Evolutionary conservation across 2,888 invertebrate species (phyloP), one percentile per base, ranked within the genome.

Genomic region (Gymnocheta viridis): DNA sequence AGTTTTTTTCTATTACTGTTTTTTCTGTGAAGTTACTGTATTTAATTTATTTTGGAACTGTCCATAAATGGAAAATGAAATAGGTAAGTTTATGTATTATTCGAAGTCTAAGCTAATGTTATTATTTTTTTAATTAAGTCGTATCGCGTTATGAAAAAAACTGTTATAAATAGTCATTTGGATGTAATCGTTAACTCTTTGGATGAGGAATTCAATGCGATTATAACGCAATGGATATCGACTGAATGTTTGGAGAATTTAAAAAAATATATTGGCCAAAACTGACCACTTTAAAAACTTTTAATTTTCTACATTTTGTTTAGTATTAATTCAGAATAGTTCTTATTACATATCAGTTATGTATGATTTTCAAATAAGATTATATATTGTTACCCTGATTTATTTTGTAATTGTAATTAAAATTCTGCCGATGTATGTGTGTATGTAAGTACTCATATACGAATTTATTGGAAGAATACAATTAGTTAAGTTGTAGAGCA

Each of bases 1-100:
- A n/a, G n/a, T n/a, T n/a, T n/a, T n/a, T n/a, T n/a, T n/a, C n/a
- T n/a, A n/a, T n/a, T n/a, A n/a, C n/a, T n/a, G n/a, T n/a, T n/a
- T n/a, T n/a, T n/a, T n/a, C n/a, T n/a, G n/a, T n/a, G n/a, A n/a
- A n/a, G n/a, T n/a, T n/a, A n/a, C n/a, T n/a, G n/a, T n/a, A n/a
- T n/a, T n/a, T n/a, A n/a, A n/a, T n/a, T n/a, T n/a, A n/a, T n/a
- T n/a, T n/a, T n/a, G n/a, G n/a, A n/a, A n/a, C n/a, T n/a, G n/a
- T n/a, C n/a, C n/a, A n/a, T n/a, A n/a, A n/a, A n/a, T n/a, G n/a
- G n/a, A n/a, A n/a, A n/a, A n/a, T n/a, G n/a, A n/a, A n/a, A n/a
- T n/a, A 96, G 94, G 97, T 98, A 86, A 86, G 84, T 78, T 10
- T 19, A 38, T 5, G 10, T 1, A 44, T 29, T 19, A 14, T 14